Base-by-base conservation (phyloP, 2,888 invertebrate genomes). In the Neoascia interrupta region DNA sequence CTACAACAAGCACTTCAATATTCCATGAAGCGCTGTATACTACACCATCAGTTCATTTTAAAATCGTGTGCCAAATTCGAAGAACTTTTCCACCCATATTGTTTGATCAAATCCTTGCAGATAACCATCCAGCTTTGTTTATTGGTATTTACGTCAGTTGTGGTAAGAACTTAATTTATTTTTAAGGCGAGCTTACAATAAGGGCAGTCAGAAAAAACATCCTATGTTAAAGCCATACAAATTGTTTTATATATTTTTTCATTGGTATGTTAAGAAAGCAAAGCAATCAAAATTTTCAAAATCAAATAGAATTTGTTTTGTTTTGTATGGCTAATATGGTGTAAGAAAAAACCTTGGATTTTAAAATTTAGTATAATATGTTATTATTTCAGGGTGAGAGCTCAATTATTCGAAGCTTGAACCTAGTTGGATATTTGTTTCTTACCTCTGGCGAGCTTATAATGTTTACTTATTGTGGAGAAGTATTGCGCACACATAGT, bases 61-160 rank as follows among this genome's bases (percentile, higher is more conserved):
- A 82, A 82, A n/a, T 85, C 84, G 21, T 86, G 87, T 73, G 74
- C 79, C 3, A 84, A 84, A 36, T 60, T 89, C 56, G 88, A 89
- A 79, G 73, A 83, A n/a, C 85, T 89, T 2, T 89, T 86, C 36
- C 86, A 85, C 51, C 87, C 87, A 0, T 86, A 86, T 34, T 86
- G 88, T 8, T 61, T 89, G 5, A 28, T 88, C 3, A 89, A 89
- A 76, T 87, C 88, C 8, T 36, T 87, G 10, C 86, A 88, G 82
- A 85, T 87, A 28, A 88, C 88, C 3, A 47, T 88, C 1, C 86
- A 89, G 58, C 81, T 87, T 8, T 89, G 89, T 43, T 82, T 89
- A 56, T 79, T 88, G 11, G 85, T 84, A 16, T 89, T 88, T 51
- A 85, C 86, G 5, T 85, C 85, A 5, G 87, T 88, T 1, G 84